A percentile compares a stretch with the other conserved stretches of the same genome.
Conservation (phyloP, 2,797 vertebrate genomes). For the Antrozous pallidus region DNA sequence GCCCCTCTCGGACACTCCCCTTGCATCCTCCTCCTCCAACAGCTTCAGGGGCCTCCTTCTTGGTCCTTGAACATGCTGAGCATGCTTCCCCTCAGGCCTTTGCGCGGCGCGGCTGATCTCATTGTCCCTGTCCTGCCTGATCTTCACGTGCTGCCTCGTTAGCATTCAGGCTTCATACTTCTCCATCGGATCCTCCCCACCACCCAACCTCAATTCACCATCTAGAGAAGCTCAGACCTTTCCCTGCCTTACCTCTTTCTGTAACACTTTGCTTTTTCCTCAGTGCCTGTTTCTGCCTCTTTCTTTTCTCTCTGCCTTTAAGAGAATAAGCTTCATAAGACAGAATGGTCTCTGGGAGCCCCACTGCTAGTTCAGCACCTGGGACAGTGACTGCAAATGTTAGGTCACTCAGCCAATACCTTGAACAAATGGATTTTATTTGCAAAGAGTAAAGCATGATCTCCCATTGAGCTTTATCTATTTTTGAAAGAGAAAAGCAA, state of each 20-base stretch:
- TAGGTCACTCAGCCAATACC: background rate
- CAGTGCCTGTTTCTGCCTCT: background rate
- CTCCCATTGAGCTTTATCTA: background rate
- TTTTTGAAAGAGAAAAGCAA: background rate
- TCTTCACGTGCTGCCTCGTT: background rate
- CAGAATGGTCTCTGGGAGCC: background rate
- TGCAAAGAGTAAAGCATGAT: background rate
- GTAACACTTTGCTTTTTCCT: background rate
- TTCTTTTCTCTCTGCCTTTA: background rate
- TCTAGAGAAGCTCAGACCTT: background rate
- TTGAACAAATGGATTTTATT: background rate
- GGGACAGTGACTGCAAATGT: background rate
- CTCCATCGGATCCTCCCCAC: background rate
- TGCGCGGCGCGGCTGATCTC: rapidly evolving
- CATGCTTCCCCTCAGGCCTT: background rate
- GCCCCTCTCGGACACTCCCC: background rate
- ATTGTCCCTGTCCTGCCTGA: background rate
- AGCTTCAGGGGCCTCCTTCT: too few species aligned
- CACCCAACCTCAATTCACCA: background rate
- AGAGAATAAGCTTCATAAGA: background rate
- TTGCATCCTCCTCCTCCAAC: background rate
- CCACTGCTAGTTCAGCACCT: background rate
- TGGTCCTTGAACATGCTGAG: too few species aligned
- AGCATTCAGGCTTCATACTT: background rate
- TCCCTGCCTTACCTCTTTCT: background rate